phyloP scores from a whole-genome alignment of 1,140 invertebrate genomes.

The Pseudobourletiella spinata region DNA sequence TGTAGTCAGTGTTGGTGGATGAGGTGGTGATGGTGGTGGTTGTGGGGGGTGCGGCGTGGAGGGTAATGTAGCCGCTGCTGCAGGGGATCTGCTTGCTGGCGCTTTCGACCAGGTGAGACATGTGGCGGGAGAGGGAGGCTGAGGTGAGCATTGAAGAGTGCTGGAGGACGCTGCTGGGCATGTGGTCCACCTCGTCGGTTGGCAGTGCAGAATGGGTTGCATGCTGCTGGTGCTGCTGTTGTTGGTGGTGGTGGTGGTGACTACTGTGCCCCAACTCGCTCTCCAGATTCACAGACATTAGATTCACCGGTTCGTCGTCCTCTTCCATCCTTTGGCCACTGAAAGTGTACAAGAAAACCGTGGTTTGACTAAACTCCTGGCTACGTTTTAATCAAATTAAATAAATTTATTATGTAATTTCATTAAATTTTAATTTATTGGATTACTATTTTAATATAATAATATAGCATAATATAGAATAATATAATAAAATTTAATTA shows the following conservation, averaged over 20 bases:
- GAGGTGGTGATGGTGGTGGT: not conserved
- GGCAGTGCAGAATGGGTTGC: not conserved
- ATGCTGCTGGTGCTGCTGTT: not conserved
- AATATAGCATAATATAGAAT: too few species aligned
- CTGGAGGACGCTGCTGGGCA: not conserved
- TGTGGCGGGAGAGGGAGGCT: too few species aligned
- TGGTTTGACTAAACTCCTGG: too few species aligned
- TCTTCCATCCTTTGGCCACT: not conserved
- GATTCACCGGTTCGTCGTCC: slow-evolving; percentile 34
- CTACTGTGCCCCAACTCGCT: not conserved
- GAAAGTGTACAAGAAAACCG: too few species aligned
- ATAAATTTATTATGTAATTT: too few species aligned
- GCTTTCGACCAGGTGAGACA: not conserved
- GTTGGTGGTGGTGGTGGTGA: slow-evolving; percentile 12
- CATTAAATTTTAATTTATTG: too few species aligned
- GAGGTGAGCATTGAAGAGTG: not conserved
- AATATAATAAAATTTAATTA: too few species aligned
- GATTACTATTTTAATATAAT: too few species aligned
- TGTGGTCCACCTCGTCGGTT: not conserved
- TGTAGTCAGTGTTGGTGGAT: not conserved
- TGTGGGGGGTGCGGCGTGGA: not conserved
- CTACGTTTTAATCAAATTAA: too few species aligned
- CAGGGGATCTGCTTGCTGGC: not conserved
- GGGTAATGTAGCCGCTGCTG: not conserved
- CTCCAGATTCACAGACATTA: slow-evolving; percentile 27